Base-by-base conservation (phyloP, 2,113 vertebrate species). In the Dasypus novemcinctus region DNA sequence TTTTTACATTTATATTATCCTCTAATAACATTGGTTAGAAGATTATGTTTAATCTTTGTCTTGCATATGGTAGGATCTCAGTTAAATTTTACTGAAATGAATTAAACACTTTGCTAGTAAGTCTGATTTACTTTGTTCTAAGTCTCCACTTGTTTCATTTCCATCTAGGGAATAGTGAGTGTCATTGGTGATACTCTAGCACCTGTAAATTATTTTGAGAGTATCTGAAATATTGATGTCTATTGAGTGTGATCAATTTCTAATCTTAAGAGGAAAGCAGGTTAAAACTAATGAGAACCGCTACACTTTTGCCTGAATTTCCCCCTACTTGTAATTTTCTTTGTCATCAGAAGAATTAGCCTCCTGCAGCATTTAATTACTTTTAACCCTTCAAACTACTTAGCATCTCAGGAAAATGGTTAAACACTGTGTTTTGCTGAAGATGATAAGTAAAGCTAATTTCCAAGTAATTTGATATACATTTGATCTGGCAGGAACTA, bases 371-470 rank as follows among this genome's bases (percentile, higher is more conserved):
- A 59, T 36, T 69, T 57, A 96, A 81, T 90, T 97, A 93, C 84
- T 85, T 90, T 33, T 7, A 94, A 64, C 20, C 23, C 89, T 92
- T 7, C 31, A 79, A 93, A 85, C 59, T 59, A 64, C 71, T 93
- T 94, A 69, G 38, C 21, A 93, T 96, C 97, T 95, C 90, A 95
- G 33, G 97, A 90, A 95, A 96, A 86, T 78, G 94, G 96, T 97
- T 96, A 96, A 92, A 96, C 49, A 96, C 9, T 93, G 80, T 27
- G 54, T 89, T 84, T 95, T 63, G 52, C 86, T 92, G 66, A 95
- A 89, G 81, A 97, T 81, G 36, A 93, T 97, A 97, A 95, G 74
- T 80, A 93, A 94, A 72, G 21, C 52, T 91, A 83, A 64, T 94
- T 93, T 95, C 68, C 23, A 41, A 91, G 29, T 92, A 96, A 54